phyloP scores from a whole-genome alignment of 2,113 vertebrate genomes.

The Podarcis muralis region DNA sequence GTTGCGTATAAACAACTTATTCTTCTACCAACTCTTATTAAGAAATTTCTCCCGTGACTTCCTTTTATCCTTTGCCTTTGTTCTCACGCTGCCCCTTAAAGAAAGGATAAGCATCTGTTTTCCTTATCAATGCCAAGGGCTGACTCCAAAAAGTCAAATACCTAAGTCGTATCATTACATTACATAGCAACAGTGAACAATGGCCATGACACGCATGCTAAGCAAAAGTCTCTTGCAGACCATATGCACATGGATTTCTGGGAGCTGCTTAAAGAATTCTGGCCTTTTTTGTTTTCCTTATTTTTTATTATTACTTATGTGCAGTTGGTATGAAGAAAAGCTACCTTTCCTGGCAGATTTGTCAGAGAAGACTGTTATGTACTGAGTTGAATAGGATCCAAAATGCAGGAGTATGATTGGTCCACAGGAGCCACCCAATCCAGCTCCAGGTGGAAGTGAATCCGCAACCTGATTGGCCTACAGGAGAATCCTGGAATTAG shows the following conservation, averaged over 20 bases:
- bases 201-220: background rate
- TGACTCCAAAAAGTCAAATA: slow-evolving; percentile 6
- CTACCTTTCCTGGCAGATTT: background rate
- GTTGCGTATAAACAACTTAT: background rate
- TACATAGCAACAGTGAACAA: slow-evolving; percentile 4
- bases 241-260: background rate
- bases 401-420: too few species aligned
- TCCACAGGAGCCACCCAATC: too few species aligned
- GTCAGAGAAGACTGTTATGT: background rate
- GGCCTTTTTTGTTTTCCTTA: background rate
- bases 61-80: background rate
- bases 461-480: too few species aligned
- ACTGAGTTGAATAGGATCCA: too few species aligned
- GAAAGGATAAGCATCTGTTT: background rate
- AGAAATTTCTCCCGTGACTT: background rate
- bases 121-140: background rate
- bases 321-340: background rate
- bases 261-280: background rate
- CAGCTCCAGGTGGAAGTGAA: too few species aligned
- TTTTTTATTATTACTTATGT: background rate
- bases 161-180: background rate
- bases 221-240: background rate
- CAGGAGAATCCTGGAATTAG: too few species aligned
- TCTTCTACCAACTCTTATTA: background rate
- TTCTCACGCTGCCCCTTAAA: background rate